Conservation (phyloP, 2,888 invertebrate species). For the Pediacus dermestoides region DNA sequence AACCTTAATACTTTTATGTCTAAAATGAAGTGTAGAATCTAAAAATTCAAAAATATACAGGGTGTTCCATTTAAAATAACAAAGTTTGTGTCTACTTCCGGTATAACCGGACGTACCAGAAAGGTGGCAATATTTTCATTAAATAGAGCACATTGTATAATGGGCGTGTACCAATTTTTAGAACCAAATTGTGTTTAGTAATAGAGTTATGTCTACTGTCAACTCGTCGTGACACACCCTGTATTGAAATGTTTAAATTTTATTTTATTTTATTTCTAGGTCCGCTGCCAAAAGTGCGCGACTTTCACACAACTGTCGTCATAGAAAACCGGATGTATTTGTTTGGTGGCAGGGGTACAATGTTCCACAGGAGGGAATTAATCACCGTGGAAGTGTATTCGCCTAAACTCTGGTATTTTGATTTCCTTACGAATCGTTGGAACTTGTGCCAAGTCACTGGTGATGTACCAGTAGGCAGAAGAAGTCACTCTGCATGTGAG, state of each 20-base stretch:
- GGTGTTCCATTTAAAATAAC: too few relatives aligned
- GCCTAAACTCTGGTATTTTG: conserved; percentile 70
- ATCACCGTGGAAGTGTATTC: conserved; percentile 73
- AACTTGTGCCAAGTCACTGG: conserved; percentile 59
- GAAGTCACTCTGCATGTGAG: conserved; percentile 91
- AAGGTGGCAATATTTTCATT: too few relatives aligned
- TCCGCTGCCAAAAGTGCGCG: conserved; percentile 59
- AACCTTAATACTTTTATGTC: too few relatives aligned
- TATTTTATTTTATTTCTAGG: conserved; percentile 29
- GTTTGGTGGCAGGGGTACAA: conserved; percentile 78
- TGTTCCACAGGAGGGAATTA: conserved; percentile 50
- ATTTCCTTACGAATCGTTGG: conserved; percentile 71
- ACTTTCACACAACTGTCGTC: conserved; percentile 84
- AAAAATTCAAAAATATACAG: too few relatives aligned
- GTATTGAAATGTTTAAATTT: not conserved
- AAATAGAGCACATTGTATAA: too few relatives aligned
- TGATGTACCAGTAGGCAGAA: conserved; percentile 70
- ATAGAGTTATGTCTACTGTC: too few relatives aligned
- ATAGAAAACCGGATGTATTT: conserved; percentile 78
- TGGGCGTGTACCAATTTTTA: too few relatives aligned
- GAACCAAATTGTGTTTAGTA: too few relatives aligned
- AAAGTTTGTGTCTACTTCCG: too few relatives aligned
- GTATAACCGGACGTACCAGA: too few relatives aligned
- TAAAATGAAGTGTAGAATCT: too few relatives aligned
- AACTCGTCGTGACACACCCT: not conserved